Base-by-base conservation (phyloP, 1,140 invertebrate species). In the Bathynomus jamesi region DNA sequence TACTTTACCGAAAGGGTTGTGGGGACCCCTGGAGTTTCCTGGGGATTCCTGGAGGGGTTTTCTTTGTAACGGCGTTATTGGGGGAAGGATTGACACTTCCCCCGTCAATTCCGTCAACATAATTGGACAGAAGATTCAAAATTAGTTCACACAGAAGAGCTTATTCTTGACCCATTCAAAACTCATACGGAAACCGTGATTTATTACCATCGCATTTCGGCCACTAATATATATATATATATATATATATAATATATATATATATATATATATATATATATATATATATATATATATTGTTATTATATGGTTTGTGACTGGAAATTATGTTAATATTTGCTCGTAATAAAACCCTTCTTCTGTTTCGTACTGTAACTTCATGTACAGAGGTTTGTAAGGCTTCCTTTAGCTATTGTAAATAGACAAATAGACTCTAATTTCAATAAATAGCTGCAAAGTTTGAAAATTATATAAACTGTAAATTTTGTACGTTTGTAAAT, bases 241-340 rank as follows among this genome's bases (percentile, higher is more conserved):
- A 53, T 53, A 53, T 53, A 53, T 53, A 53, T 53, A 53, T 53
- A 53, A 53, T 53, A 53, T 53, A 53, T 53, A 2, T 3, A 53
- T 53, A 53, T 53, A 53, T 53, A 53, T 53, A 53, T 53, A 53
- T 53, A 53, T 53, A 53, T 53, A 53, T 53, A 53, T 53, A 53
- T 53, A 53, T 53, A 53, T 53, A 53, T 53, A 53, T 53, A 53
- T 53, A 53, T 53, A 53, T 8, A 8, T 17, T 53, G 21, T 5
- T 2, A 17, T 17, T 53, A 53, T 53, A 53, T 53, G 13, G 40
- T 2, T 53, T 53, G 21, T 53, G 13, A 53, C 11, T 53, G 13
- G 21, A 53, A 53, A 53, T 11, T 17, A 53, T 53, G 21, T 21
- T 53, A 1, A 1, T 17, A 53, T 53, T 53, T 53, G 21, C 21